Evolutionary conservation across 2,113 vertebrate genomes (phyloP).

Genomic region (Ictidomys tridecemlineatus): DNA sequence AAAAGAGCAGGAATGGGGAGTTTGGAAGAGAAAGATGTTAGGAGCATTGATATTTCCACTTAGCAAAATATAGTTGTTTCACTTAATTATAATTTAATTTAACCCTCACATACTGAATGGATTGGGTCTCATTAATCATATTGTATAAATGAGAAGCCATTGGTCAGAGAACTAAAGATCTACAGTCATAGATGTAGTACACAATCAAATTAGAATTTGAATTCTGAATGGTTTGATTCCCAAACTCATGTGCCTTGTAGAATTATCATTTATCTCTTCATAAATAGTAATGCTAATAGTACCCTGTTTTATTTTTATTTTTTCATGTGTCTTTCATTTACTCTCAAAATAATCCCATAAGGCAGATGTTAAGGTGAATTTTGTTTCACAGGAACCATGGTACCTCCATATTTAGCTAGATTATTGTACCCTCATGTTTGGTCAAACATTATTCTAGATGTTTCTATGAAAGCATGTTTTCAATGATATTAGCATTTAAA

Average conservation of each 20-base stretch:
- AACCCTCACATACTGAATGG: neutral
- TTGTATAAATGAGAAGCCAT: neutral
- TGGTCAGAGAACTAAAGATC: neutral
- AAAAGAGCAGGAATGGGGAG: too few species aligned
- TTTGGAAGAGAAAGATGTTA: neutral
- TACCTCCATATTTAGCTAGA: neutral
- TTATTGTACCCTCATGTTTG: neutral
- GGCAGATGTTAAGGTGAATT: neutral
- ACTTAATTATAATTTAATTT: conserved; percentile 14
- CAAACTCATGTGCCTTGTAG: neutral
- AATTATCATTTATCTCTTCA: neutral
- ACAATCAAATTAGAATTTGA: neutral
- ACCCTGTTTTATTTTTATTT: neutral
- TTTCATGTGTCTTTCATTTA: neutral
- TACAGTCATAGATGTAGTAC: neutral
- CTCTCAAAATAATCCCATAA: neutral
- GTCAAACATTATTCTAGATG: neutral
- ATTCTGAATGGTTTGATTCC: neutral
- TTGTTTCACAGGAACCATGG: neutral
- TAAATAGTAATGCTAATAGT: neutral
- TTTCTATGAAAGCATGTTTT: neutral
- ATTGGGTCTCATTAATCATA: conserved; percentile 4
- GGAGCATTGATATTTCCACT: neutral
- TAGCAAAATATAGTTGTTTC: neutral
- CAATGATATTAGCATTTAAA: neutral